Conservation (phyloP, 1,140 invertebrate genomes). For the Brachionus rubens region DNA sequence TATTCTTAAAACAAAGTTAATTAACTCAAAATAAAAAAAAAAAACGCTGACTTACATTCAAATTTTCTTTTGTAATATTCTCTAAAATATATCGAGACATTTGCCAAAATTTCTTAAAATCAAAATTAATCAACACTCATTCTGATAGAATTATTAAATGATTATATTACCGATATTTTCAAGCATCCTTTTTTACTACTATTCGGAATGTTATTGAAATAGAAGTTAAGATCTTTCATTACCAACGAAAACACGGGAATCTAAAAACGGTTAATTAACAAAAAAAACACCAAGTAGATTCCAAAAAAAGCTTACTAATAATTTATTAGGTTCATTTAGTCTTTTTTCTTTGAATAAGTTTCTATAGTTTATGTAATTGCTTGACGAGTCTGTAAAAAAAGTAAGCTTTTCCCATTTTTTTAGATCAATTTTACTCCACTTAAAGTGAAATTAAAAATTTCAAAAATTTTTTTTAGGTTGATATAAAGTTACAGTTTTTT, state of each 20-base stretch:
- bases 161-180: neutral
- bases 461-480: neutral
- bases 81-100: conserved; percentile 25
- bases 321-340: neutral
- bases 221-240: conserved; percentile 41
- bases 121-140: neutral
- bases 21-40: too few species aligned
- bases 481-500: conserved; percentile 12
- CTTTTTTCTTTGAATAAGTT: neutral
- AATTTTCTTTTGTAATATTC: conserved; percentile 26
- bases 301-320: too few species aligned
- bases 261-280: neutral
- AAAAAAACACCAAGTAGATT: neutral
- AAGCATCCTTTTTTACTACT: neutral
- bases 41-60: neutral
- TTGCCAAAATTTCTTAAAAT: conserved; percentile 22
- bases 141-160: neutral
- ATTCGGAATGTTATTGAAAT: conserved; percentile 4
- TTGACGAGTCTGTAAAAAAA: neutral
- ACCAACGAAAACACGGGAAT: conserved; percentile 25
- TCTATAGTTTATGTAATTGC: conserved; percentile 3
- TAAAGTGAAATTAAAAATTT: neutral
- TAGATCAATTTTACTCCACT: conserved; percentile 26
- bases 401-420: neutral
- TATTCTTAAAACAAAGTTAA: too few species aligned